Conservation (phyloP, 1,140 invertebrate genomes). For the Delia radicum region DNA sequence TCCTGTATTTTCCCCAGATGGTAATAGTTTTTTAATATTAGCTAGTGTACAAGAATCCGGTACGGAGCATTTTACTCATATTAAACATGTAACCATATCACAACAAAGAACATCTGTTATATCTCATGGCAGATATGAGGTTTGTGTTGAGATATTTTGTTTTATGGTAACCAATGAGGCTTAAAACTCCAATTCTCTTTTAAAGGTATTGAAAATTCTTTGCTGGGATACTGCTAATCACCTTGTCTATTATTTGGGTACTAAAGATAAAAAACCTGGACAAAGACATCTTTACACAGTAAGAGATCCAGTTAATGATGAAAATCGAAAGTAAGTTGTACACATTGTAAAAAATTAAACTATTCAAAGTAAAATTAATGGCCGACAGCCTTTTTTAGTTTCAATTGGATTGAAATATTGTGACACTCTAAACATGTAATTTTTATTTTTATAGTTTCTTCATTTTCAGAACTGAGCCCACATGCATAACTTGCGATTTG, state of each 20-base stretch:
- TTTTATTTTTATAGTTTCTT: not conserved
- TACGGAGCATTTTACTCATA: conserved; percentile 82
- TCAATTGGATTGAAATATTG: too few relatives aligned
- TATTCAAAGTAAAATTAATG: too few relatives aligned
- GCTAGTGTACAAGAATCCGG: conserved; percentile 79
- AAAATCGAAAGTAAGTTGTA: conserved; percentile 63
- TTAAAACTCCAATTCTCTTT: too few relatives aligned
- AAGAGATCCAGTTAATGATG: conserved; percentile 68
- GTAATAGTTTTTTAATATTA: conserved; percentile 80
- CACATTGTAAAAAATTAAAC: not conserved
- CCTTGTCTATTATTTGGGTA: conserved; percentile 81
- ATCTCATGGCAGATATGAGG: conserved; percentile 85
- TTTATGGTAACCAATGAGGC: too few relatives aligned
- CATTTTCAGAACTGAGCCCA: conserved; percentile 62
- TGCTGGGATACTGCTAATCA: conserved; percentile 83
- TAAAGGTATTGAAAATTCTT: conserved; percentile 71
- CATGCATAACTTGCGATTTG: conserved; percentile 79
- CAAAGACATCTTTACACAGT: conserved; percentile 85
- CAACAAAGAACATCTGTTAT: conserved; percentile 81
- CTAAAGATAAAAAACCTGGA: conserved; percentile 76
- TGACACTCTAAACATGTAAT: too few relatives aligned
- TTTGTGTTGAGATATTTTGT: conserved; percentile 56
- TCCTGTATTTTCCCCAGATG: conserved; percentile 80
- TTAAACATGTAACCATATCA: conserved; percentile 81
- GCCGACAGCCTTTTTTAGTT: too few relatives aligned